Evolutionary conservation across 2,113 vertebrate species (phyloP).

Genomic region (Pelobates fuscus): DNA sequence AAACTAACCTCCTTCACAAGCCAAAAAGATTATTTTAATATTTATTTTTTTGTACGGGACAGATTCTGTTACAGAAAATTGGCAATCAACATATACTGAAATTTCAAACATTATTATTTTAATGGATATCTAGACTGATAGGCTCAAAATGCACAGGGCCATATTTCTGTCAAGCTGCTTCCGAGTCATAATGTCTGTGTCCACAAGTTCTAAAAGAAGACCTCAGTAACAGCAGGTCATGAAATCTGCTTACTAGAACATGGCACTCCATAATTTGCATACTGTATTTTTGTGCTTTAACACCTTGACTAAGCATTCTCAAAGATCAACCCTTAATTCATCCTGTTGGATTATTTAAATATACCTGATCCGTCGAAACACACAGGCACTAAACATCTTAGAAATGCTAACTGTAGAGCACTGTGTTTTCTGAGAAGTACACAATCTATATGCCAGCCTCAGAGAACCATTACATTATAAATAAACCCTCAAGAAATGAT

Average conservation of each 20-base stretch:
- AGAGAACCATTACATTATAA: too few species aligned
- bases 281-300: background rate
- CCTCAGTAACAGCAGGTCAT: background rate
- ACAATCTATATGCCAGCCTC: too few species aligned
- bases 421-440: too few species aligned
- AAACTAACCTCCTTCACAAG: background rate
- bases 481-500: too few species aligned
- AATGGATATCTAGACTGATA: background rate
- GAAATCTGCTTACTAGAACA: background rate
- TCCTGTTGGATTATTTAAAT: too few species aligned
- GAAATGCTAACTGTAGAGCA: too few species aligned
- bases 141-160: background rate
- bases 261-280: background rate
- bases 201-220: background rate
- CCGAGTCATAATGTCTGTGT: background rate
- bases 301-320: background rate
- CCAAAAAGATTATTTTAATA: too few species aligned
- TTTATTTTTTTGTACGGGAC: background rate
- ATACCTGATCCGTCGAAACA: too few species aligned
- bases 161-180: background rate
- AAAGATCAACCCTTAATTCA: background rate
- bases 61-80: conserved; percentile 3
- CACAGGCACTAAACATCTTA: too few species aligned
- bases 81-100: conserved; percentile 1
- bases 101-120: background rate